Evolutionary conservation across 2,113 vertebrate genomes (phyloP).

Genomic region (Anthoscopus minutus): DNA sequence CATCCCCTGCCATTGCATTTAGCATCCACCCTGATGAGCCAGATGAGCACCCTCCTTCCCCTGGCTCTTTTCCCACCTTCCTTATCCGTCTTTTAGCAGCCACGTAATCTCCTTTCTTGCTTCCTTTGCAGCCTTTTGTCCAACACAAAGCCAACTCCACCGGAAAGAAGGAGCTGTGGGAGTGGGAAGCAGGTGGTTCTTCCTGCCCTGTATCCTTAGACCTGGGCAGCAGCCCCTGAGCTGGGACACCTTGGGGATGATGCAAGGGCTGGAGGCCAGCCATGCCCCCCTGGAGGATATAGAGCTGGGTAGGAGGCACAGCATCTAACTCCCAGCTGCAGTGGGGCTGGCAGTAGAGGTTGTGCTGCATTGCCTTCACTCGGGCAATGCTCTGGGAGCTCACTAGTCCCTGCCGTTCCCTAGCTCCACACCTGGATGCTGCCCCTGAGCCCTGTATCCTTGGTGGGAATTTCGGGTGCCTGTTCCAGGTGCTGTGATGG

Average conservation of each 20-base stretch:
- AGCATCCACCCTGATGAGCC: not conserved
- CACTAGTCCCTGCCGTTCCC: not conserved
- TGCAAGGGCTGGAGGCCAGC: not conserved
- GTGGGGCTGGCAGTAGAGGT: not conserved
- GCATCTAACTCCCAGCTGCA: not conserved
- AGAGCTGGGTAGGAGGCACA: not conserved
- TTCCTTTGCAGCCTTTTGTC: slow-evolving; percentile 27
- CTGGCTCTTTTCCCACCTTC: not conserved
- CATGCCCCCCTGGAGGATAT: accelerated
- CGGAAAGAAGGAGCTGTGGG: not conserved
- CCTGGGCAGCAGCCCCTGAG: not conserved
- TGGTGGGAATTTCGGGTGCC: not conserved
- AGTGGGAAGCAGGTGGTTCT: not conserved
- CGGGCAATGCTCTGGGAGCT: accelerated
- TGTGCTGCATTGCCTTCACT: not conserved
- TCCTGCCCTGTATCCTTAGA: not conserved
- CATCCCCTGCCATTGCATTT: not conserved
- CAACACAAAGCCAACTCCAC: not conserved
- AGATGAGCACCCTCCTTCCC: not conserved
- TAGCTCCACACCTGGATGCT: not conserved
- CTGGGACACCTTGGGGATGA: not conserved
- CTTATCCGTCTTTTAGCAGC: not conserved
- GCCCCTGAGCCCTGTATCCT: not conserved
- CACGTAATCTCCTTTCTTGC: not conserved
- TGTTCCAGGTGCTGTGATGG: not conserved